Conservation (phyloP, 2,113 vertebrate genomes). For the Fulmarus glacialis region DNA sequence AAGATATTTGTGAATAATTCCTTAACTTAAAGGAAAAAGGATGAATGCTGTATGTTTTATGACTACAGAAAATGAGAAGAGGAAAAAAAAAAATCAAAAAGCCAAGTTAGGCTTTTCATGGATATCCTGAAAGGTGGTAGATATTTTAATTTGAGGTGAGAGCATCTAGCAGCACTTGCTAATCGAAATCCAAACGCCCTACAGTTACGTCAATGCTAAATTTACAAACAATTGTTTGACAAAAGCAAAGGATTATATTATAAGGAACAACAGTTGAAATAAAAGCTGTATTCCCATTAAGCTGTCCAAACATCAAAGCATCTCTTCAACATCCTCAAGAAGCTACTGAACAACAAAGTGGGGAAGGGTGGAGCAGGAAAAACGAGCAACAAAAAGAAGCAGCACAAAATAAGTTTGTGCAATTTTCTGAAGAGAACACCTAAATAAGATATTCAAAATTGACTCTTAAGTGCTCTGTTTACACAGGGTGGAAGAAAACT, state of each 20-base stretch:
- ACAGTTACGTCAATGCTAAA: background rate
- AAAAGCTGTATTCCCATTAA: slow-evolving; percentile 16
- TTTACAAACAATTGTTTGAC: background rate
- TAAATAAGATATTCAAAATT: background rate
- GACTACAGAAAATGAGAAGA: background rate
- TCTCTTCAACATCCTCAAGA: slow-evolving; percentile 4
- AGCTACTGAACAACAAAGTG: slow-evolving; percentile 23
- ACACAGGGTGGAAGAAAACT: background rate
- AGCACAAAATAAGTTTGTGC: background rate
- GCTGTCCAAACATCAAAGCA: slow-evolving; percentile 54
- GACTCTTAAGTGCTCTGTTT: slow-evolving; percentile 16
- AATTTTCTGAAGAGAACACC: slow-evolving; percentile 50
- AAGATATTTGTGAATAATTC: background rate
- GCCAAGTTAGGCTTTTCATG: background rate
- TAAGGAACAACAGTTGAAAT: slow-evolving; percentile 8
- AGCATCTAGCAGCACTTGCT: background rate
- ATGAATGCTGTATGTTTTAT: background rate
- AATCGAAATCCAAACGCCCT: background rate
- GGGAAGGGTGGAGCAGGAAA: background rate
- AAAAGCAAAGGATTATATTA: slow-evolving; percentile 16
- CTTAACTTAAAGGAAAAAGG: background rate
- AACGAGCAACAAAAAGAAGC: background rate
- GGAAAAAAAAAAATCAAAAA: background rate
- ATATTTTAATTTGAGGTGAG: background rate
- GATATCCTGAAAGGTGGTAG: background rate